These are phyloP conservation scores for Laterallus jamaicensis DNA, from an alignment of 2,113 vertebrate genomes.

Conservation along the genomic window DNA sequence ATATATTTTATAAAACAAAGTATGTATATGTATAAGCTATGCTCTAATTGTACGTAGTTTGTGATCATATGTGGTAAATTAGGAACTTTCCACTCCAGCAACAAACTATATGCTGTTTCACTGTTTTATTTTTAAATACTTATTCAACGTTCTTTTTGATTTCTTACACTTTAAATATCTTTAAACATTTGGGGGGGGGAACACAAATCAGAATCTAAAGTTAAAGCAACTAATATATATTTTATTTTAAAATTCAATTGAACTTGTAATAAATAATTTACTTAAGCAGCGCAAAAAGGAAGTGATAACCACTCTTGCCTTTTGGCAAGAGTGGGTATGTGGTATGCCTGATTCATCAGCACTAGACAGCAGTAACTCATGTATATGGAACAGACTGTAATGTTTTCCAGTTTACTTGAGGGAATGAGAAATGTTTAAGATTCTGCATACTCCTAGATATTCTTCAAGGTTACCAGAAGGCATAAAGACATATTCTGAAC, in stretches of 20 bases:
- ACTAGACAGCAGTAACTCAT: not conserved
- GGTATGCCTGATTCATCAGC: slow-evolving; percentile 1
- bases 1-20: not conserved
- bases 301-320: not conserved
- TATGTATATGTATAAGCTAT: not conserved
- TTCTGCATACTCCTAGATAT: slow-evolving; percentile 8
- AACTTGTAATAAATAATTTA: slow-evolving; percentile 42
- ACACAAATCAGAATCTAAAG: not conserved
- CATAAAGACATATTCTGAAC: not conserved
- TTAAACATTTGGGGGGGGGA: not conserved
- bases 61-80: not conserved
- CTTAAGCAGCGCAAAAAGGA: not conserved
- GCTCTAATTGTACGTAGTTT: not conserved
- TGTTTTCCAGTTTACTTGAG: slow-evolving; percentile 4
- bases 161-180: not conserved
- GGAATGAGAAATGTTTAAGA: slow-evolving; percentile 15
- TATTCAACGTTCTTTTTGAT: not conserved
- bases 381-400: slow-evolving; percentile 20
- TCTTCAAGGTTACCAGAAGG: slow-evolving; percentile 17
- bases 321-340: not conserved
- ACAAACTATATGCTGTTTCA: not conserved
- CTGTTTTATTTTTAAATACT: slow-evolving; percentile 11
- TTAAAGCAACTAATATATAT: not conserved
- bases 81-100: not conserved
- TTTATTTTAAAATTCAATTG: slow-evolving; percentile 56